Evolutionary conservation across 2,797 vertebrate genomes (phyloP), one percentile per base, ranked within the genome.

Genomic region (Gallirallus australis): DNA sequence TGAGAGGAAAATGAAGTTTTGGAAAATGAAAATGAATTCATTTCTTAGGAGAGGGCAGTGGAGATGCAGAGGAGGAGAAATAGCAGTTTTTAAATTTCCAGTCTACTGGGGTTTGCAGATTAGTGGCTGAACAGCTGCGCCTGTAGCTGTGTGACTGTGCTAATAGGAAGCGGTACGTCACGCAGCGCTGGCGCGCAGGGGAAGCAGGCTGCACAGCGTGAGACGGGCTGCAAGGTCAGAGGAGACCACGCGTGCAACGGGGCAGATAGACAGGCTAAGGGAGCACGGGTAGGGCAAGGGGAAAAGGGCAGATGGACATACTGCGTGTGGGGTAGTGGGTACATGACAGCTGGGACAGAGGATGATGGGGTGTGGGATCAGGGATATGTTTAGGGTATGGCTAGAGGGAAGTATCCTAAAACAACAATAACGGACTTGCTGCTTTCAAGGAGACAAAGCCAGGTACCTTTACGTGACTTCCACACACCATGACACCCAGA

Each of bases 211-310:
- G 52, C 2, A 5, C 40, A 3, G 45, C 0, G 28, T 1, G 40
- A 24, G 28, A 9, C 1, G 47, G 82, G 72, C 56, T 60, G 57
- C 53, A 12, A 50, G 83, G 82, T 52, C 86, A 53, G 59, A 9
- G 50, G 57, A 66, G 73, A 66, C 7, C 5, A 1, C 5, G 4
- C 4, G 24, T 4, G 56, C 1, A 0, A 19, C 6, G 30, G 63
- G 20, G 45, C 53, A 50, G n/a, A 57, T 2, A 12, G n/a, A 57
- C 2, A 10, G 42, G 30, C 25, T 35, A 7, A 1, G 2, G 72
- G 37, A 54, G n/a, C 11, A 18, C 0, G 28, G 2, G 7, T 6
- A 21, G 45, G 68, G 61, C 50, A 27, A 47, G 40, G 54, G 52
- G 57, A 24, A 60, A 31, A 45, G 17, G 57, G 68, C n/a, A 50